Evolutionary conservation across 2,888 invertebrate species (phyloP), one percentile per base, ranked within the genome.

Genomic region (Meghimatium bilineatum): DNA sequence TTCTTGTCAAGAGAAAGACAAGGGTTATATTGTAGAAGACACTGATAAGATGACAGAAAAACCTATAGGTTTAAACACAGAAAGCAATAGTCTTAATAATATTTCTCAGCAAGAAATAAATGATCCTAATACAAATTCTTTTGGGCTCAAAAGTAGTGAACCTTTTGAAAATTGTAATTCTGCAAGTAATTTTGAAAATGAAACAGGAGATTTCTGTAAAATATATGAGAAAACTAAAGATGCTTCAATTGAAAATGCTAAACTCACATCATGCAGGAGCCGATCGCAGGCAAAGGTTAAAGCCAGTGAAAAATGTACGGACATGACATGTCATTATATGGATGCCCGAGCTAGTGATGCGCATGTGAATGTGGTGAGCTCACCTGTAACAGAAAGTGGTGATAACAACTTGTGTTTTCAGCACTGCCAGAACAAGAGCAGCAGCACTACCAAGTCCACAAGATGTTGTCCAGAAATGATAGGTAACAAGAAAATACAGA

Each of bases 241-340:
- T 20, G 20, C 12, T 5, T 1, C 29, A 23, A 23, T 14, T 32
- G 60, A 63, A 38, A 63, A 63, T 44, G n/a, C 38, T 66, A 34
- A 36, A 63, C 38, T 20, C n/a, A 38, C 8, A 38, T 17, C 38
- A 29, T n/a, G 14, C 38, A 38, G 63, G 29, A 60, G 20, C 38
- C 66, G 49, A 49, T 67, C 66, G 6, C 80, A 80, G 34, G 71
- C 69, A 71, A 72, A 74, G 23, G 81, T 63, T 23, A 56, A 63
- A 29, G 74, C 81, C 26, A 81, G 81, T 74, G 74, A 63, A 74
- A 81, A 72, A 44, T 74, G 63, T 56, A 81, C 81, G 44, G 81
- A 74, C 26, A 81, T 81, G 74, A 81, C 52, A 38, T 26, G 36
- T 38, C 81, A 81, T 44, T 14, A 74, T 17, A 38, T 74, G 63